These are phyloP conservation scores for Rhineura floridana DNA, from an alignment of 2,113 vertebrate genomes.

Conservation along the genomic window DNA sequence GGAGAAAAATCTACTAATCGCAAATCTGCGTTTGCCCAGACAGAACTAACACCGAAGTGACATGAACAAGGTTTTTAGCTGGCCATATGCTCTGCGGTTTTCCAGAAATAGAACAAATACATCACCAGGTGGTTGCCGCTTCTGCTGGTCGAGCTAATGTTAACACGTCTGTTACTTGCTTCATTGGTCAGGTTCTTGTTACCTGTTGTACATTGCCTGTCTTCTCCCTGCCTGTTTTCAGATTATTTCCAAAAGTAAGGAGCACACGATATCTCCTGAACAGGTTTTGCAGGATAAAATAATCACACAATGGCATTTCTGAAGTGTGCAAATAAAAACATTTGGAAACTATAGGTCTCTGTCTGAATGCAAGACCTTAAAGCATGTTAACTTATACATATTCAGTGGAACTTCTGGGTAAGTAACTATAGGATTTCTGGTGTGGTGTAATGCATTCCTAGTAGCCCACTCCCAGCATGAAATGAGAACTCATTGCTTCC, in stretches of 20 bases:
- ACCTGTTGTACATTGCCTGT: neutral
- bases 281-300: neutral
- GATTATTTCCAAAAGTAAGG: neutral
- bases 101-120: conserved; percentile 45
- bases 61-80: conserved; percentile 30
- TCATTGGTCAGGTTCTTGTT: conserved; percentile 1
- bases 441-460: neutral
- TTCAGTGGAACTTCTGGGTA: neutral
- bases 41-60: conserved; percentile 47
- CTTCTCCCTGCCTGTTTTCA: neutral
- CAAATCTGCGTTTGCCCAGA: conserved; percentile 34
- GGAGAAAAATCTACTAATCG: conserved; percentile 10
- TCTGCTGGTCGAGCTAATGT: conserved; percentile 34
- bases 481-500: neutral
- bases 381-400: neutral
- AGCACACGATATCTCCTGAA: neutral
- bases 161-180: conserved; percentile 18
- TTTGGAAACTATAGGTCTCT: neutral
- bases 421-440: neutral
- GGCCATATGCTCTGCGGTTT: conserved; percentile 47
- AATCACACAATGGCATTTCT: neutral
- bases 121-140: conserved; percentile 38
- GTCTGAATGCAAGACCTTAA: neutral
- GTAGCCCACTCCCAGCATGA: neutral
- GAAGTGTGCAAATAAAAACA: neutral